phyloP scores from a whole-genome alignment of 2,797 vertebrate species.

The Nothura maculosa region DNA sequence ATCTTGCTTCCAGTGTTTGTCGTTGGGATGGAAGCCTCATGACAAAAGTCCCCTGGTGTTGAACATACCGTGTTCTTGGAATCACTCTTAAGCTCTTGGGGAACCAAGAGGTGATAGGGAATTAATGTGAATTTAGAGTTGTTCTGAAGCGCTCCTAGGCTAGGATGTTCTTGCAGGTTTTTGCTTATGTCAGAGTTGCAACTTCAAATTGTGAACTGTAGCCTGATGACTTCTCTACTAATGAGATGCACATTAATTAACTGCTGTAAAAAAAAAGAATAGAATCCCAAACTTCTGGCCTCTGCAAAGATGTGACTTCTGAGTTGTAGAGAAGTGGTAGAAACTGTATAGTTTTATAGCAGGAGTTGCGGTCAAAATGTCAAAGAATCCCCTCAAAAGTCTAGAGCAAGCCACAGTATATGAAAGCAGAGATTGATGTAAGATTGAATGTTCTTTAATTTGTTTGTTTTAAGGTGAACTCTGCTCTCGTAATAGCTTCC shows the following conservation, averaged over 20 bases:
- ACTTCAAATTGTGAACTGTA: background rate
- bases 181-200: background rate
- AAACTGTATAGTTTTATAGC: background rate
- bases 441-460: background rate
- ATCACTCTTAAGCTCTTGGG: background rate
- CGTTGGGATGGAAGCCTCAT: background rate
- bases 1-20: background rate
- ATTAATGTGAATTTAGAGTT: background rate
- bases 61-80: background rate
- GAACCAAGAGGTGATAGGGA: background rate
- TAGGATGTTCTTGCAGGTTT: background rate
- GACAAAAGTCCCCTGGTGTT: background rate
- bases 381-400: background rate
- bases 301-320: background rate
- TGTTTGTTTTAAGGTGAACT: background rate
- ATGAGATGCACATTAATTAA: background rate
- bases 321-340: background rate
- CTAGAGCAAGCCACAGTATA: background rate
- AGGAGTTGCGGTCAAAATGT: background rate
- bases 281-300: background rate
- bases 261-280: background rate
- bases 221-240: background rate
- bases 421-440: background rate
- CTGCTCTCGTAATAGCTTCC: background rate
- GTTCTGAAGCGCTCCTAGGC: background rate